phyloP scores from a whole-genome alignment of 2,888 invertebrate genomes.

The Melanotus villosus region DNA sequence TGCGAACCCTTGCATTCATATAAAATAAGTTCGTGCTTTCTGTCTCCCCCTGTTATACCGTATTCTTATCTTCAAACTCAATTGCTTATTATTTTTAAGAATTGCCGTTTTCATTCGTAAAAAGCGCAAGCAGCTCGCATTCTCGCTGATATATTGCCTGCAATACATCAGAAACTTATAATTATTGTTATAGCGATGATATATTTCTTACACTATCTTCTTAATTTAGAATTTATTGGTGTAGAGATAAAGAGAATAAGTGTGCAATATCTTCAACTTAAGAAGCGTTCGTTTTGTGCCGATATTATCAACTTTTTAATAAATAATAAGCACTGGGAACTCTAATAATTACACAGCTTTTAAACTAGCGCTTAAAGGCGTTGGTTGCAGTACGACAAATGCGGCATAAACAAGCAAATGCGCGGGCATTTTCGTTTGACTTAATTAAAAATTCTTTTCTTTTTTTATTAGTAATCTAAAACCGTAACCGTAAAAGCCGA shows the following conservation, averaged over 20 bases:
- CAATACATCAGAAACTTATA: constrained; percentile 58
- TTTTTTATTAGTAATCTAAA: not conserved
- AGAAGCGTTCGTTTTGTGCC: constrained; percentile 39
- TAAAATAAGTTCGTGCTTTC: constrained; percentile 40
- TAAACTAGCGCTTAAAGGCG: constrained; percentile 1
- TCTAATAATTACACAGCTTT: constrained; percentile 21
- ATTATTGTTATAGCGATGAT: constrained; percentile 63
- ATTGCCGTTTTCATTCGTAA: constrained; percentile 37
- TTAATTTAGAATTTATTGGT: constrained; percentile 63
- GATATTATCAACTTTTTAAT: constrained; percentile 40
- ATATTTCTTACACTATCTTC: constrained; percentile 62
- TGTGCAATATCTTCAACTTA: constrained; percentile 52
- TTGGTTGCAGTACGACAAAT: constrained; percentile 21
- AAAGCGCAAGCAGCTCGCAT: constrained; percentile 36
- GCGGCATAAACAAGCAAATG: not conserved
- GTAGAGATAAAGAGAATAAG: constrained; percentile 58
- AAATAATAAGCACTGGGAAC: constrained; percentile 32
- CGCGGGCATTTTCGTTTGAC: too few relatives aligned
- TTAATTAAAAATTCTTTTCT: not conserved
- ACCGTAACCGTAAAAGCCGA: not conserved
- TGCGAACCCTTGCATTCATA: constrained; percentile 40
- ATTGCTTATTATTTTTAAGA: constrained; percentile 45
- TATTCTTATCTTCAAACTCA: constrained; percentile 41
- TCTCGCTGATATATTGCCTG: constrained; percentile 50
- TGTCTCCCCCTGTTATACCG: constrained; percentile 37